Evolutionary conservation across 2,113 vertebrate species (phyloP).

Genomic region (Struthidea cinerea): DNA sequence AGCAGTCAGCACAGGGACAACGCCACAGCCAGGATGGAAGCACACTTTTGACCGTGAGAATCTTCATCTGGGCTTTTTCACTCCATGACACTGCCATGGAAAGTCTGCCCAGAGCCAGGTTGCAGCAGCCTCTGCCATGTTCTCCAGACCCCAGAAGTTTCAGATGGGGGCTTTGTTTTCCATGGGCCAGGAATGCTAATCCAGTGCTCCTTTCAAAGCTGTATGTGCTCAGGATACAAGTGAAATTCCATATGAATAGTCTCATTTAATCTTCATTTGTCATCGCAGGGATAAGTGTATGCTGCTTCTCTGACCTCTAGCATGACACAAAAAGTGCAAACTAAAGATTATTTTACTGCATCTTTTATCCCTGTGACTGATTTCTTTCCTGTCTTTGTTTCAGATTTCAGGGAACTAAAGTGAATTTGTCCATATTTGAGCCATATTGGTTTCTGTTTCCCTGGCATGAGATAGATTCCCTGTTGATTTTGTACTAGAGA

Average conservation of each 20-base stretch:
- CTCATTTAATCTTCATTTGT: not conserved
- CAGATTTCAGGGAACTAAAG: not conserved
- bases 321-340: not conserved
- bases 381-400: not conserved
- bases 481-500: not conserved
- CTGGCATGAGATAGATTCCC: not conserved
- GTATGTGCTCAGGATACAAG: not conserved
- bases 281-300: not conserved
- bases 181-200: not conserved
- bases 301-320: not conserved
- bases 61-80: not conserved
- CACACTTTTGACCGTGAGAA: not conserved
- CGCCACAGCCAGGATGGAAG: not conserved
- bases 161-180: not conserved
- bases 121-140: not conserved
- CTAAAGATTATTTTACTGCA: not conserved
- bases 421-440: not conserved
- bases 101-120: not conserved
- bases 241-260: not conserved
- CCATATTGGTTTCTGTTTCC: not conserved
- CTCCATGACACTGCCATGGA: not conserved
- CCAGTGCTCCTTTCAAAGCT: not conserved
- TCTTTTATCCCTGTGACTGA: not conserved
- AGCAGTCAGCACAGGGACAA: not conserved
- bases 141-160: not conserved